Conservation (phyloP, 1,140 invertebrate species). For the Drosophila suzukii region DNA sequence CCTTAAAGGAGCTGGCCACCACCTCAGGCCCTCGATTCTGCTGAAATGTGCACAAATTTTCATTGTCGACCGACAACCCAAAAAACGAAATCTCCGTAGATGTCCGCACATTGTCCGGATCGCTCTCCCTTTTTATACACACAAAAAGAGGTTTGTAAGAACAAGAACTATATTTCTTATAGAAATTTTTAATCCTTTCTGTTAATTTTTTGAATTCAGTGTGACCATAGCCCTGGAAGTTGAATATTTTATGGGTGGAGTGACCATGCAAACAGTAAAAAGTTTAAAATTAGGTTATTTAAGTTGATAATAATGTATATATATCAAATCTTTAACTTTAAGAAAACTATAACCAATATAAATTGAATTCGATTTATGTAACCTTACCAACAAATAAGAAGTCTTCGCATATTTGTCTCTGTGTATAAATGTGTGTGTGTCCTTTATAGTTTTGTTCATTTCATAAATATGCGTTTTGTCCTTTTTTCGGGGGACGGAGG, state of each 20-base stretch:
- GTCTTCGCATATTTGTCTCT: background rate
- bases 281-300: background rate
- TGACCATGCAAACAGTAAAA: background rate
- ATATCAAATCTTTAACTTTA: too few relatives aligned
- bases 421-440: slow-evolving; percentile 33
- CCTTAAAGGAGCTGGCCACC: slow-evolving; percentile 65
- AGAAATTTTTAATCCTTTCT: too few relatives aligned
- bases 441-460: slow-evolving; percentile 79
- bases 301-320: too few relatives aligned
- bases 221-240: background rate
- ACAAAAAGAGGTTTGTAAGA: too few relatives aligned
- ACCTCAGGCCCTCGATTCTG: slow-evolving; percentile 72
- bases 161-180: too few relatives aligned
- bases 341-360: too few relatives aligned
- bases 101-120: slow-evolving; percentile 70
- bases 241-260: too few relatives aligned
- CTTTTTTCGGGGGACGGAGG: slow-evolving; percentile 52
- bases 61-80: slow-evolving; percentile 59
- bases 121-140: slow-evolving; percentile 1
- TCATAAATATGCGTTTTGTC: slow-evolving; percentile 82
- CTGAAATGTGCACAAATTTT: slow-evolving; percentile 82
- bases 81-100: slow-evolving; percentile 70
- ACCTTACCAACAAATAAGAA: background rate
- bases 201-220: too few relatives aligned
- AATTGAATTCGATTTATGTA: too few relatives aligned